phyloP scores from a whole-genome alignment of 2,888 invertebrate genomes.

The Drosophila falleni region DNA sequence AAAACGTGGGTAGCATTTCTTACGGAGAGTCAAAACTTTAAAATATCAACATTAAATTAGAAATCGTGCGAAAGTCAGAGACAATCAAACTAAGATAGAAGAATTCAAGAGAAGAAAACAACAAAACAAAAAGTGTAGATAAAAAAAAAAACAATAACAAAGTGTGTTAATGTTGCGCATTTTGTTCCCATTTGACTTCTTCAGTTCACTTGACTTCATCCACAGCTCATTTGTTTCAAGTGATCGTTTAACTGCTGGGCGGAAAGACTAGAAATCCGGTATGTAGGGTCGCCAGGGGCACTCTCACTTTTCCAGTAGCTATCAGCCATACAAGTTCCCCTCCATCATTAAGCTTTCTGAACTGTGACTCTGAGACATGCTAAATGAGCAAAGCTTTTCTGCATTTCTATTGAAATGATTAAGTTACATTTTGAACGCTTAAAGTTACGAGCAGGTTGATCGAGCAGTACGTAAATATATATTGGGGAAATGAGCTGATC shows the following conservation, averaged over 20 bases:
- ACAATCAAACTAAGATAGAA: conserved; percentile 42
- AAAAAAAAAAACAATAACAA: conserved; percentile 32
- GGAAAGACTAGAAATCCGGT: conserved; percentile 30
- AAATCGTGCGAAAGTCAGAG: conserved; percentile 72
- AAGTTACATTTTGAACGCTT: conserved; percentile 39
- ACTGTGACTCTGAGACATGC: conserved; percentile 52
- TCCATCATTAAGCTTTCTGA: conserved; percentile 15
- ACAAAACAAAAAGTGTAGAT: not conserved
- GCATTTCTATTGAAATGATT: conserved; percentile 36
- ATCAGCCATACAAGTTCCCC: conserved; percentile 7
- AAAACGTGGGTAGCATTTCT: conserved; percentile 56
- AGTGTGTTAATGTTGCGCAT: conserved; percentile 67
- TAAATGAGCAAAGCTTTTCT: conserved; percentile 39
- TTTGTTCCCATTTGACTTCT: conserved; percentile 41
- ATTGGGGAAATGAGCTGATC: conserved; percentile 30
- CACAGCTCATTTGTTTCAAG: conserved; percentile 47
- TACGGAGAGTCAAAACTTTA: conserved; percentile 25
- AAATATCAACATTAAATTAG: conserved; percentile 56
- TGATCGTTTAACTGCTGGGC: conserved; percentile 41
- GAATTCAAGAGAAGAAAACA: conserved; percentile 12
- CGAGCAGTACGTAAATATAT: not conserved
- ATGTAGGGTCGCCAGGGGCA: conserved; percentile 37
- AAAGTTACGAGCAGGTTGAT: conserved; percentile 31
- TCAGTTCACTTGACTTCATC: conserved; percentile 59
- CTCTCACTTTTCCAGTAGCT: conserved; percentile 72